Conservation (phyloP, 2,888 invertebrate species). For the Deilephila elpenor region DNA sequence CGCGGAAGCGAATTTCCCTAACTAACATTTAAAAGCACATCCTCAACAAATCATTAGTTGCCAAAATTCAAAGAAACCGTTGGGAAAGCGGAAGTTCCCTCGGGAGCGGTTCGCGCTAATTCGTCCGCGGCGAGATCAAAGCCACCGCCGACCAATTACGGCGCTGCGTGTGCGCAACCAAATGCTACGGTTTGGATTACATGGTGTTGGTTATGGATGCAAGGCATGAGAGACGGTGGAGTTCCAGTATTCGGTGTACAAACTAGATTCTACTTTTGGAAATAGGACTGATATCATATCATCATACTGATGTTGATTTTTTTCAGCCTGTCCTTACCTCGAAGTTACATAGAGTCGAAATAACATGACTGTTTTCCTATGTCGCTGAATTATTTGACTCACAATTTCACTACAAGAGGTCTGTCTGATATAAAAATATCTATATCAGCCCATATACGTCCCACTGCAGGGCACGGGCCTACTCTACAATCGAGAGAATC, state of each 20-base stretch:
- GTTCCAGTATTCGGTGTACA: constrained; percentile 24
- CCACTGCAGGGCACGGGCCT: too few relatives aligned
- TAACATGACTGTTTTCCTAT: too few relatives aligned
- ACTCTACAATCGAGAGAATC: too few relatives aligned
- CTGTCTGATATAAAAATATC: too few relatives aligned
- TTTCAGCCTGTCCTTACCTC: too few relatives aligned
- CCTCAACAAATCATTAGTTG: constrained; percentile 21
- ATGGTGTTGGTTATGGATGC: constrained; percentile 43
- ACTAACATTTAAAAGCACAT: neutral
- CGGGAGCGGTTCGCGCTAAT: constrained; percentile 61
- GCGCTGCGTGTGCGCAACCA: constrained; percentile 67
- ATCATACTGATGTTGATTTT: too few relatives aligned
- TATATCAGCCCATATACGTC: too few relatives aligned
- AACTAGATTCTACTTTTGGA: neutral
- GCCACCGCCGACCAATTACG: constrained; percentile 64
- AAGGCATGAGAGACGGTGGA: constrained; percentile 32
- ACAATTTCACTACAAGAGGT: too few relatives aligned
- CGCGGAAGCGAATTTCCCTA: constrained; percentile 8
- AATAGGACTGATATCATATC: neutral
- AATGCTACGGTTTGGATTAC: constrained; percentile 68
- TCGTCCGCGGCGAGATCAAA: constrained; percentile 79
- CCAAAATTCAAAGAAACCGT: constrained; percentile 16
- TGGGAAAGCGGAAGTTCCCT: constrained; percentile 47
- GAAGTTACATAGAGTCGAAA: too few relatives aligned
- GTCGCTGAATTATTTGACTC: too few relatives aligned